Base-by-base conservation (phyloP, 2,888 invertebrate genomes). In the Mylabris sibirica region DNA sequence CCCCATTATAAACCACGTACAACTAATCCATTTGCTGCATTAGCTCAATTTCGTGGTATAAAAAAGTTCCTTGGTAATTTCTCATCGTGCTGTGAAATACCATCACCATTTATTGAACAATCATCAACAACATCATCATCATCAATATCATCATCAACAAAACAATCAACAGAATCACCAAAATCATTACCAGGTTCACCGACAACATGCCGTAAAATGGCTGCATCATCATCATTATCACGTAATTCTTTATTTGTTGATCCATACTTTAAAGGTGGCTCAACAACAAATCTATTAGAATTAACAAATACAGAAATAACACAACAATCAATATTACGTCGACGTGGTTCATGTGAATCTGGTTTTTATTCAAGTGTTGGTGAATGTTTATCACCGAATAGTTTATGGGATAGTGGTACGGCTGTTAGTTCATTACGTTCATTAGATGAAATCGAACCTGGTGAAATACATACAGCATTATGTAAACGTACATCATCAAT, bases 281-380 rank as follows among this genome's bases (percentile, higher is more conserved):
- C 84, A 11, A 82, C 83, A 72, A 84, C 83, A 30, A 85, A 84
- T 71, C 73, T 85, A 62, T 80, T 81, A 8, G 84, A 85, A 68
- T 76, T 83, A 62, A 78, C 78, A n/a, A 75, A 68, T 38, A 73
- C 76, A 59, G 80, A 81, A 24, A 69, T 75, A 6, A 74, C 75
- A 49, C 71, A 77, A 22, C 74, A 75, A 0, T 69, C 75, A 8
- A 67, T 75, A 17, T 84, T 91, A n/a, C 87, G 91, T 38, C 86
- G 95, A 20, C 89, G 95, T 60, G 95, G 93, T 67, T 95, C 95
- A 22, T 95, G 95, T 83, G 96, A 96, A 84, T 93, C 93, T 76
- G 96, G 96, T 22, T 95, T 96, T 82, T 96, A 94, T 88, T 94
- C 94, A 66, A 94, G 93, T 77, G 92, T 94, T 72, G 94, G 94